Percentiles rank a stretch among this genome's conserved stretches.
These are phyloP conservation scores for Diploscapter pachys DNA, from an alignment of 1,140 invertebrate species.

Conservation along the genomic window DNA sequence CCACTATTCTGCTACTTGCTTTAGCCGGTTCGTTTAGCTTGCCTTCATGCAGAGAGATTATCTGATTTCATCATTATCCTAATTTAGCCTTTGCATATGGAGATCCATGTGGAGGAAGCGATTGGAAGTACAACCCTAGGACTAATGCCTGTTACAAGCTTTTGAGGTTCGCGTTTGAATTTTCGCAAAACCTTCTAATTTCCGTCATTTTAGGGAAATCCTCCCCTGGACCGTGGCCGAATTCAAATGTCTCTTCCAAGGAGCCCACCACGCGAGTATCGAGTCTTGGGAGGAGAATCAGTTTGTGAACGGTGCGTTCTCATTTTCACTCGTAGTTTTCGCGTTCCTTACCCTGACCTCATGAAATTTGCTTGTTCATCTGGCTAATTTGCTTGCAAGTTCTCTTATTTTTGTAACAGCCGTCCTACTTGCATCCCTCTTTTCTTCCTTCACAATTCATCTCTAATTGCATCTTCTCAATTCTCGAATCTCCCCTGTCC, in stretches of 20 bases:
- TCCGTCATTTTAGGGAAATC: conserved; percentile 10
- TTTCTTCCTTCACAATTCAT: too few species aligned
- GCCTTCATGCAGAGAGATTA: too few species aligned
- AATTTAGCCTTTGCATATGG: too few species aligned
- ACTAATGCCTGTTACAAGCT: conserved; percentile 35
- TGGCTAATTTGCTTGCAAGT: too few species aligned
- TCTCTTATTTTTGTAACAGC: too few species aligned
- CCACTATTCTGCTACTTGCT: too few species aligned
- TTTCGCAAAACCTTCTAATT: background rate
- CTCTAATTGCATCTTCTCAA: too few species aligned
- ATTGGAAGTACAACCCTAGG: conserved; percentile 29
- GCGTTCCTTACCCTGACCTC: background rate
- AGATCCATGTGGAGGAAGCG: conserved; percentile 24
- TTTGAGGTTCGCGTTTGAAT: conserved; percentile 7
- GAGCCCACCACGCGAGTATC: conserved; percentile 32
- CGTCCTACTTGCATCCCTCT: too few species aligned
- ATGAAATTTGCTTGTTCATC: too few species aligned
- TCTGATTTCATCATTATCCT: too few species aligned
- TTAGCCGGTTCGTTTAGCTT: too few species aligned
- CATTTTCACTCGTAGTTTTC: conserved; percentile 1
- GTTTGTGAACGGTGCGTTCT: conserved; percentile 28
- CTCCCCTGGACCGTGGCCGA: conserved; percentile 35
- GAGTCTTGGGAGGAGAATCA: conserved; percentile 31
- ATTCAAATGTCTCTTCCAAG: conserved; percentile 36
- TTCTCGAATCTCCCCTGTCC: too few species aligned